Conservation (phyloP, 2,113 vertebrate genomes). For the Lonchura striata region DNA sequence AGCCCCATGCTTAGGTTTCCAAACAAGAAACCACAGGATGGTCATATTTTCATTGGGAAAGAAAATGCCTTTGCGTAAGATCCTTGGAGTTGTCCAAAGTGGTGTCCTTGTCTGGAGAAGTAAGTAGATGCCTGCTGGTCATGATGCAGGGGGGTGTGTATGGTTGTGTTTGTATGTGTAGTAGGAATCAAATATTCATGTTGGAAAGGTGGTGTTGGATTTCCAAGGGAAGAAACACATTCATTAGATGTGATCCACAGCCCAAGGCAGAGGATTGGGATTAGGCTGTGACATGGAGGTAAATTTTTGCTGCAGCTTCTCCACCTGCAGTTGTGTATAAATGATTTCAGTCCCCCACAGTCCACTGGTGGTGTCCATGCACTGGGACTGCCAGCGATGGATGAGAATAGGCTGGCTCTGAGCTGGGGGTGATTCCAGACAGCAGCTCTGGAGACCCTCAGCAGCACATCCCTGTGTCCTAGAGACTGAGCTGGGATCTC, state of each 20-base stretch:
- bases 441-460: background rate
- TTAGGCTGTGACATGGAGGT: background rate
- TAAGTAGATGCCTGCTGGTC: background rate
- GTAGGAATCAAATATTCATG: background rate
- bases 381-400: background rate
- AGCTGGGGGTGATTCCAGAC: background rate
- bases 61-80: background rate
- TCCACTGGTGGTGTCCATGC: background rate
- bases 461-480: background rate
- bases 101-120: background rate
- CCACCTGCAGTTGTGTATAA: background rate
- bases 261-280: background rate
- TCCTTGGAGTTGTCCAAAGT: background rate
- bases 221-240: background rate
- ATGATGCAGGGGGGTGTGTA: background rate
- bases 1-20: background rate
- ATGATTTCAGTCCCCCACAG: background rate
- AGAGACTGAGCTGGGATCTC: slow-evolving; percentile 2
- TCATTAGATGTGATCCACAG: background rate
- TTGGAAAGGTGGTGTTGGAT: background rate
- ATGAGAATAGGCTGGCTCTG: background rate
- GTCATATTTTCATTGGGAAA: background rate
- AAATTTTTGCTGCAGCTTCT: background rate
- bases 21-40: background rate
- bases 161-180: background rate